A percentile compares a stretch with the other conserved stretches of the same genome.
phyloP scores from a whole-genome alignment of 2,888 invertebrate genomes.

The Clusia tigrina region DNA sequence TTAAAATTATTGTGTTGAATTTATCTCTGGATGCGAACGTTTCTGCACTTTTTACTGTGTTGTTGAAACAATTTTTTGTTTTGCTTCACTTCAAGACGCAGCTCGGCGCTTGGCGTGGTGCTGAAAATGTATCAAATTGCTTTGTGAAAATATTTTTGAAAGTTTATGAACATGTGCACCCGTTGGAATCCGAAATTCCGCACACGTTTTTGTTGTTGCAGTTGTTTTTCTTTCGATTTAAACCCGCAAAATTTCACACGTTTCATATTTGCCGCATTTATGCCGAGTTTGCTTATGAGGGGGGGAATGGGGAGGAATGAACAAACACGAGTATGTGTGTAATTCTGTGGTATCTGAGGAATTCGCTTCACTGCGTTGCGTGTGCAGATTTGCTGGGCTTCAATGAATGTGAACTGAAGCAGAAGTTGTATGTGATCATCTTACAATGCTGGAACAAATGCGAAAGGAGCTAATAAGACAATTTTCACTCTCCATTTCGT shows the following conservation, averaged over 20 bases:
- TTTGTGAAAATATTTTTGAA: background rate
- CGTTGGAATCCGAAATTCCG: constrained; percentile 7
- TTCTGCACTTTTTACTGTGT: background rate
- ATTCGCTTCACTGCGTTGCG: constrained; percentile 17
- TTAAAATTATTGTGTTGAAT: background rate
- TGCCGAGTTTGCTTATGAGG: too few relatives aligned
- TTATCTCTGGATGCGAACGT: background rate
- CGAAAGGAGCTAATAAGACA: background rate
- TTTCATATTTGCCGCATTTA: constrained; percentile 11
- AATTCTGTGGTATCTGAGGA: background rate
- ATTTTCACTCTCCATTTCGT: background rate
- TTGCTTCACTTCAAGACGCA: background rate
- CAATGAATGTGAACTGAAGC: constrained; percentile 38
- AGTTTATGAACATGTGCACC: background rate
- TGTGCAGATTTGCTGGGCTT: constrained; percentile 17
- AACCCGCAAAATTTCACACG: constrained; percentile 15
- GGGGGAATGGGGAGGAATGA: background rate
- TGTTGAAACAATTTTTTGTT: background rate
- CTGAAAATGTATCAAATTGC: background rate
- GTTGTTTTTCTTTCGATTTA: constrained; percentile 13
- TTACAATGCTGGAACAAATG: background rate
- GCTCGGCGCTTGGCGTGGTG: too few relatives aligned
- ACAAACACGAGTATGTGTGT: background rate
- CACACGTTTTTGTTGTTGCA: constrained; percentile 13
- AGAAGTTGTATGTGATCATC: constrained; percentile 30